A percentile compares a stretch with the other conserved stretches of the same genome.
phyloP scores from a whole-genome alignment of 2,888 invertebrate species.

The Philaethria dido region DNA sequence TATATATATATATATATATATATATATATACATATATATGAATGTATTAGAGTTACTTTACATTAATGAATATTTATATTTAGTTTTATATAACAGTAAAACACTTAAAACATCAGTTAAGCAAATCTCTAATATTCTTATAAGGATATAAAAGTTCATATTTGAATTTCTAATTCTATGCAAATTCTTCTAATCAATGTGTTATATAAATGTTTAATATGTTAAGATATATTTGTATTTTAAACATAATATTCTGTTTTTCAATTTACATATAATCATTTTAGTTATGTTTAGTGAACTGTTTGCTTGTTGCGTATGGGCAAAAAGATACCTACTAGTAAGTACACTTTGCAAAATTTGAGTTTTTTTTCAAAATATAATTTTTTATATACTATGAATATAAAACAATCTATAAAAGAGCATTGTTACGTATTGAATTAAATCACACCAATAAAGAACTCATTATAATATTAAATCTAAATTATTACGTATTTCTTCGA shows the following conservation, averaged over 20 bases:
- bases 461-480: neutral
- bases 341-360: neutral
- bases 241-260: neutral
- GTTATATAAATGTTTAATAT: neutral
- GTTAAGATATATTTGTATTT: neutral
- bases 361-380: no score
- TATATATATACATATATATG: no score
- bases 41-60: neutral
- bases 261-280: neutral
- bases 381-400: no score
- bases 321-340: neutral
- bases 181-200: slow-evolving; percentile 13
- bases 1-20: no score
- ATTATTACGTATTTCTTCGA: neutral
- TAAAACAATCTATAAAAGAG: no score
- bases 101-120: slow-evolving; percentile 12
- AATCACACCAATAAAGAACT: no score
- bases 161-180: slow-evolving; percentile 31
- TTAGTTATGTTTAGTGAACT: no score
- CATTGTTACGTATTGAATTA: no score
- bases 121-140: slow-evolving; percentile 17
- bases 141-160: neutral
- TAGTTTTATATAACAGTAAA: slow-evolving; percentile 29
- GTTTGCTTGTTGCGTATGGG: no score
- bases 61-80: slow-evolving; percentile 30